Base-by-base conservation (phyloP, 2,888 invertebrate genomes). In the Octonoba sinensis region DNA sequence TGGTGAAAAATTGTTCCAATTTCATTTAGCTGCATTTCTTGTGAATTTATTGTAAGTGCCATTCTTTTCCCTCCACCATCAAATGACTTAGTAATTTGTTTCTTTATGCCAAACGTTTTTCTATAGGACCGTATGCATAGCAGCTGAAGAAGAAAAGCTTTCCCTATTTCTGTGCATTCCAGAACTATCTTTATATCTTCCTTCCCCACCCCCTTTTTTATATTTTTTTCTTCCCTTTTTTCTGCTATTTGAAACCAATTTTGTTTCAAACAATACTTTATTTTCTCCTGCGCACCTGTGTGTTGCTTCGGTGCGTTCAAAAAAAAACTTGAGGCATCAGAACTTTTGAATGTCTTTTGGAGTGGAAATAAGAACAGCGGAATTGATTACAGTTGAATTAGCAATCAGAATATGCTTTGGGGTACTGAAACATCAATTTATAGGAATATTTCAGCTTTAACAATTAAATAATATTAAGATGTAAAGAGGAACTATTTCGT, bases 81-180 rank as follows among this genome's bases (percentile, higher is more conserved):
- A 79, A 79, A 79, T 79, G 73, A 69, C 73, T 73, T 73, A 56
- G 73, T 79, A 79, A 73, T 79, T 79, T 79, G 79, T 73, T 79
- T 73, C 51, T 36, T 36, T 36, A 36, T 62, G 20, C 11, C 56
- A 18, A 56, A n/a, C 79, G 27, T 27, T 62, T 72, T 69, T 62
- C 46, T 22, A 54, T 47, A 18, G 49, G 20, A 20, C 12, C 11
- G 16, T 54, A 76, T 62, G 22, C 59, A 69, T 60, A 62, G 46
- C 44, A 44, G 12, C 46, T 36, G 36, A 36, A 36, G 36, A 11
- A 36, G 22, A 44, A 46, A 20, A 15, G 44, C 62, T 18, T 62
- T 18, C 62, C 36, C 36, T 36, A 36, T 36, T 36, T 36, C 36
- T 36, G 8, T 36, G 36, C 36, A 36, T 36, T 36, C 36, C 36